Conservation (phyloP, 2,113 vertebrate species). For the Peromyscus polionotus region DNA sequence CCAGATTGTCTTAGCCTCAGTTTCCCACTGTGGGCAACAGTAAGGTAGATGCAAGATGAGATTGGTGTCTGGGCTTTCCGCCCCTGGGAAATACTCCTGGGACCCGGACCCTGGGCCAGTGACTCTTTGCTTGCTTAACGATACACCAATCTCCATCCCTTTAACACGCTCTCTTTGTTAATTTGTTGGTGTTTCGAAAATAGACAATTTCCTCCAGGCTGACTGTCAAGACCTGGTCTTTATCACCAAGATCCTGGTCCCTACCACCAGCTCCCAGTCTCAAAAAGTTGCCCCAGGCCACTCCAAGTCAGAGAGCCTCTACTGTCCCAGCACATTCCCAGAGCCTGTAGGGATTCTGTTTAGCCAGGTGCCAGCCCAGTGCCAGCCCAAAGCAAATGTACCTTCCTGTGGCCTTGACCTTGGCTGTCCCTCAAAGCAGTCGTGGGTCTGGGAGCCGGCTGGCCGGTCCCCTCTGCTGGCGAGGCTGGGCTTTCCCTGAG, state of each 20-base stretch:
- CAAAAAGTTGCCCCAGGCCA: background rate
- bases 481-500: slow-evolving; percentile 49
- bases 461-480: background rate
- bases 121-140: background rate
- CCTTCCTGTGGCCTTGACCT: slow-evolving; percentile 52
- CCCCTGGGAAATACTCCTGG: background rate
- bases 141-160: background rate
- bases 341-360: background rate
- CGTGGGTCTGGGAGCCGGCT: slow-evolving; percentile 52
- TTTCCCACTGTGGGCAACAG: background rate
- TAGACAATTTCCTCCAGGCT: background rate
- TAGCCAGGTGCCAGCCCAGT: background rate
- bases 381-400: background rate
- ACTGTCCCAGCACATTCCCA: background rate
- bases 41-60: background rate
- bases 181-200: background rate
- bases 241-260: background rate
- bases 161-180: background rate
- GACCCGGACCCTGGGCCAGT: background rate
- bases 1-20: background rate
- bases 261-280: background rate
- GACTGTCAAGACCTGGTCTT: background rate
- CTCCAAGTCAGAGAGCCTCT: background rate
- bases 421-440: slow-evolving; percentile 58
- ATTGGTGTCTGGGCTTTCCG: background rate